phyloP scores from a whole-genome alignment of 2,888 invertebrate genomes.

The Leucophora obtusa region DNA sequence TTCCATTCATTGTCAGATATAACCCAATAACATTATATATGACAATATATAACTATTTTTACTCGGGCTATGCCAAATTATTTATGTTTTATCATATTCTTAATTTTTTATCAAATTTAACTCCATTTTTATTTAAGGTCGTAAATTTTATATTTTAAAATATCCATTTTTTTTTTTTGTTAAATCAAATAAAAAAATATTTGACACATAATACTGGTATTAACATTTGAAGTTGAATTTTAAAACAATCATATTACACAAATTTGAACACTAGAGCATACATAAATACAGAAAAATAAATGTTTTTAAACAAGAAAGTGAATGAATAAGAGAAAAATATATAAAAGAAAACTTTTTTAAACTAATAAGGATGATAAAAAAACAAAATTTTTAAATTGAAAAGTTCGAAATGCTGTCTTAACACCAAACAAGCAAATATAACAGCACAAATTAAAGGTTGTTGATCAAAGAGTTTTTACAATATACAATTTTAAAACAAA shows the following conservation, averaged over 20 bases:
- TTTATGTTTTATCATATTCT: no score
- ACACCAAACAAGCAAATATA: constrained; percentile 22
- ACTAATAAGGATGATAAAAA: constrained; percentile 69
- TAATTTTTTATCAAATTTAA: no score
- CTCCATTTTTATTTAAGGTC: no score
- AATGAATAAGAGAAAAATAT: constrained; percentile 5
- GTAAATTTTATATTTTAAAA: no score
- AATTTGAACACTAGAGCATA: neutral
- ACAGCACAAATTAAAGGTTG: neutral
- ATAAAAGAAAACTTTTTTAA: constrained; percentile 10
- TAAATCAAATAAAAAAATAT: no score
- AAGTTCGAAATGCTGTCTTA: constrained; percentile 45
- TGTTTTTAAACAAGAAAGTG: neutral
- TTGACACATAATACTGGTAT: neutral
- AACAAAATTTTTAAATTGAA: constrained; percentile 65
- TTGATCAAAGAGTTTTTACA: no score
- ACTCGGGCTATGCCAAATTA: no score
- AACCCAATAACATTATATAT: no score
- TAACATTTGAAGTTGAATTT: constrained; percentile 19
- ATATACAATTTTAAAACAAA: no score
- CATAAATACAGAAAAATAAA: neutral
- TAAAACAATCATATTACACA: constrained; percentile 37
- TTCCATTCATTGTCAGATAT: no score
- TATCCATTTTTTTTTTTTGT: no score
- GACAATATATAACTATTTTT: no score